These are phyloP conservation scores for Phyllotreta striolata DNA, from an alignment of 2,888 invertebrate genomes.

Conservation along the genomic window DNA sequence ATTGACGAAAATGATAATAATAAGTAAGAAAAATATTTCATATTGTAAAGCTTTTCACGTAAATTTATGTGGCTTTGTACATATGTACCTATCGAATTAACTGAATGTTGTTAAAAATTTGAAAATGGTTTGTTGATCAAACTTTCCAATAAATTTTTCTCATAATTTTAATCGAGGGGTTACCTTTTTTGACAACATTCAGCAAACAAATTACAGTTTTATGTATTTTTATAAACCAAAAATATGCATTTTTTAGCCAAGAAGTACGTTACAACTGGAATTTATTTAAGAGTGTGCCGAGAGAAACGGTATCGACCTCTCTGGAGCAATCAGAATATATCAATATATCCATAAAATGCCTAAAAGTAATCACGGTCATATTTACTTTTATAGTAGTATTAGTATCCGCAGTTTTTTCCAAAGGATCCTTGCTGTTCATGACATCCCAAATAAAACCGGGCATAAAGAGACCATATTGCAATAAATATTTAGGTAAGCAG, in stretches of 20 bases:
- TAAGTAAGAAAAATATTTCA: too few relatives aligned
- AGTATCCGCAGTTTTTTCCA: slow-evolving; percentile 74
- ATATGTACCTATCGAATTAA: too few relatives aligned
- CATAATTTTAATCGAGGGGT: too few relatives aligned
- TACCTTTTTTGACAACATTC: background rate
- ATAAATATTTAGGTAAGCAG: slow-evolving; percentile 61
- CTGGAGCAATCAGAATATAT: slow-evolving; percentile 71
- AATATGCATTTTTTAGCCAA: slow-evolving; percentile 21
- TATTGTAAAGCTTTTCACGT: too few relatives aligned
- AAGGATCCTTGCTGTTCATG: slow-evolving; percentile 76
- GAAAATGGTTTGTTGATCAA: too few relatives aligned
- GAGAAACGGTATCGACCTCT: slow-evolving; percentile 73
- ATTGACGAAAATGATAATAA: too few relatives aligned
- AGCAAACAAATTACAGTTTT: background rate
- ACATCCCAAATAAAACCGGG: slow-evolving; percentile 72
- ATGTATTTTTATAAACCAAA: background rate
- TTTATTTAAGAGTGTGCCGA: slow-evolving; percentile 77
- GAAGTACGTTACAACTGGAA: slow-evolving; percentile 69
- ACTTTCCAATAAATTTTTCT: too few relatives aligned
- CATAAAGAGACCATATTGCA: slow-evolving; percentile 68
- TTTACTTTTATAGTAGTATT: slow-evolving; percentile 73
- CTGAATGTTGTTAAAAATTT: too few relatives aligned
- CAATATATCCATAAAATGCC: slow-evolving; percentile 67
- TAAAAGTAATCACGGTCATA: slow-evolving; percentile 75
- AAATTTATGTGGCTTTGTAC: too few relatives aligned